Percentiles rank a stretch among this genome's conserved stretches.
Evolutionary conservation across 53 echinoderm and acorn worm genomes (phyloP).

Genomic region (Actinopyga echinites): DNA sequence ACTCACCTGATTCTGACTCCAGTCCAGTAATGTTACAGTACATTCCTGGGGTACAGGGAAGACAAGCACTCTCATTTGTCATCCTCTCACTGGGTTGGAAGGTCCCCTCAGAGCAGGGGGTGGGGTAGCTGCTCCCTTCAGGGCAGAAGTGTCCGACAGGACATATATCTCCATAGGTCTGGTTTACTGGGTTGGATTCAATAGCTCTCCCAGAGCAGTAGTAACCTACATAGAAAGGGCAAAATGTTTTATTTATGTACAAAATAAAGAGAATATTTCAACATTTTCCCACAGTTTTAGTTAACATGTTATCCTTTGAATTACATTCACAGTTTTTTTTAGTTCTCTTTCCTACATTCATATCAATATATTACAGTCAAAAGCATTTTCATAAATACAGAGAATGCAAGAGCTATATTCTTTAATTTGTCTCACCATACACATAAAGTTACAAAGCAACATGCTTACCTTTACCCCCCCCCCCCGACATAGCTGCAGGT

Average conservation of each 20-base stretch:
- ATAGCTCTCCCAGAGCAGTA: slow-evolving; percentile 79
- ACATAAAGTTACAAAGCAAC: too few species aligned
- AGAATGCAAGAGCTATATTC: too few species aligned
- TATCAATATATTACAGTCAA: too few species aligned
- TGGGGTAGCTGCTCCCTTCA: slow-evolving; percentile 68
- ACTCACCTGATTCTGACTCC: slow-evolving; percentile 75
- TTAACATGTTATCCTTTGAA: neutral
- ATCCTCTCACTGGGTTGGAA: slow-evolving; percentile 83
- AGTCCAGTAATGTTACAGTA: slow-evolving; percentile 82
- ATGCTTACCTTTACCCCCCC: too few species aligned
- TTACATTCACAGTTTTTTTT: neutral
- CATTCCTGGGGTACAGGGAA: slow-evolving; percentile 91
- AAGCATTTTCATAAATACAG: too few species aligned
- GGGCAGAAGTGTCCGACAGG: slow-evolving; percentile 96
- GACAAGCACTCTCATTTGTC: slow-evolving; percentile 87
- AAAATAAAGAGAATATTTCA: too few species aligned
- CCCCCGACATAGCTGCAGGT: too few species aligned
- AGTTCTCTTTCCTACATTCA: too few species aligned
- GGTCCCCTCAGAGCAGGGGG: slow-evolving; percentile 71
- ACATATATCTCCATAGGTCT: slow-evolving; percentile 83
- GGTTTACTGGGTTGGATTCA: slow-evolving; percentile 75
- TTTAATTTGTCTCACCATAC: too few species aligned
- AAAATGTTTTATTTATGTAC: neutral
- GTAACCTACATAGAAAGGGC: slow-evolving; percentile 32
- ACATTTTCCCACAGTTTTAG: too few species aligned